Base-by-base conservation (phyloP, 2,113 vertebrate species). In the Melanostigma gelatinosum region DNA sequence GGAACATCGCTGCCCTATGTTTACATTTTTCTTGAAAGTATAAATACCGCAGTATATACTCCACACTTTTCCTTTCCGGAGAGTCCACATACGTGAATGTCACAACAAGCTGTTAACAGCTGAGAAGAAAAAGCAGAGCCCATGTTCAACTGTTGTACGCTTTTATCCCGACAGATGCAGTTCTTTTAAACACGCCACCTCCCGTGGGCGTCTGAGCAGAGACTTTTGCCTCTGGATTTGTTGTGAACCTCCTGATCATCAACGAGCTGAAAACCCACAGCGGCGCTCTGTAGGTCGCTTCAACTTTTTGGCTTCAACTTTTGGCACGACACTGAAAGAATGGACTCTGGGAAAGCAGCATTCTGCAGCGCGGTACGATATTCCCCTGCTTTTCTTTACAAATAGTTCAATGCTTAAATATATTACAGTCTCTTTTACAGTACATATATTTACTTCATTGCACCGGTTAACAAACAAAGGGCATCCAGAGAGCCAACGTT, bases 1-100 rank as follows among this genome's bases (percentile, higher is more conserved):
- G 88, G 85, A 91, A 85, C 86, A 79, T 85, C 22, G 75, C 82
- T 80, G 79, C 84, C 83, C 80, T 87, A 75, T 89, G 91, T 93
- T 93, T 92, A 92, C 89, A 92, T 85, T 85, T 79, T 78, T 84
- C 69, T 63, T 54, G 15, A 73, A 55, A 61, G 68, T 81, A 81
- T 80, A 79, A 86, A 76, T 61, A 66, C 32, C 50, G 75, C 80
- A 85, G 73, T 83, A 81, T 84, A 71, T 83, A 68, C 65, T 82
- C 57, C 64, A 79, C 68, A 27, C 50, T 66, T 79, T 75, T 83
- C 36, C 4, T 32, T 32, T 58, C 42, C 67, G 36, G 65, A 50
- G 76, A 84, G 67, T 80, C 70, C 34, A 32, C 52, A 27, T 74
- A 54, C 32, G 20, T 86, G 77, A 88, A 83, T 81, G 80, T 84